Evolutionary conservation across 2,888 invertebrate species (phyloP), one percentile per base, ranked within the genome.

Genomic region (Empis livida): DNA sequence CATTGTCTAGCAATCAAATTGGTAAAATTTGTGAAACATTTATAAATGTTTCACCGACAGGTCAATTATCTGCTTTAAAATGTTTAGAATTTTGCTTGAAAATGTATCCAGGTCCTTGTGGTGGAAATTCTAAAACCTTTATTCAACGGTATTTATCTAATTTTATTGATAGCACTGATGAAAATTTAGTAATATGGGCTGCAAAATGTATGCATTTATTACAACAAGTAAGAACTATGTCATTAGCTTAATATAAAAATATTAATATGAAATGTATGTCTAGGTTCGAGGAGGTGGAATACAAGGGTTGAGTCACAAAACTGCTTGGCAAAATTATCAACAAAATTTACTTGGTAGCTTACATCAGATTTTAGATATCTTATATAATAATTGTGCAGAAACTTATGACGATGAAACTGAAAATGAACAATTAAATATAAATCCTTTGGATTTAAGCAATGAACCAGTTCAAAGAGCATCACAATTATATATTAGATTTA

Each of bases 131-230:
- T 23, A 58, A 59, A 23, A 55, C 47, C 38, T 38, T 47, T 2
- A 55, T 63, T 37, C 61, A 64, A 37, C 57, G 57, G 35, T 63
- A 59, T 47, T 41, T 63, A 8, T 32, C 46, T 5, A 55, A 50
- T 35, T 61, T 60, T 43, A 46, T 61, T 17, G 62, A 64, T 46
- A 49, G 47, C 10, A 40, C 47, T 2, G 56, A 62, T 38, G 49
- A 53, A 8, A 43, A 49, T 27, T 31, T 58, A 1, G 57, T 59
- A 6, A 10, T 48, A 1, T 51, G 49, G 46, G 57, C 57, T n/a
- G 63, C 58, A 5, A 62, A 61, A 51, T 65, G 64, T 43, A 53
- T 60, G 13, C 64, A 62, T 48, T 55, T 64, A 17, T 43, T 65
- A n/a, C 64, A 63, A 47, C 63, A 62, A 51, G 58, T 59, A 49